Conservation (phyloP, 1,140 invertebrate species). For the Trachymyrmex septentrionalis region DNA sequence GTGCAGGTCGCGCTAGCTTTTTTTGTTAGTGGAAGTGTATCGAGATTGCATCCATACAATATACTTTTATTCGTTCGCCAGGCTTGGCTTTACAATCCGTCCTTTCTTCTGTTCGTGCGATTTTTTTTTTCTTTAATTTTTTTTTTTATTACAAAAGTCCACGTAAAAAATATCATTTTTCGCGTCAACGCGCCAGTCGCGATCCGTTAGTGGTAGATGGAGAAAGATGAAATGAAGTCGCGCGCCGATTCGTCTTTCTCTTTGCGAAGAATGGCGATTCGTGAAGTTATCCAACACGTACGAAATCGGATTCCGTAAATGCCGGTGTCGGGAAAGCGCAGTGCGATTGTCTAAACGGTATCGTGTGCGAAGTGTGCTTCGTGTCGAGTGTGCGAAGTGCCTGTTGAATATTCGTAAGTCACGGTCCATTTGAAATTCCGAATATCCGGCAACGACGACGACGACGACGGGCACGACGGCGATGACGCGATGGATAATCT, state of each 20-base stretch:
- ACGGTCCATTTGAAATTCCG: conserved; percentile 69
- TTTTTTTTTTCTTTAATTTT: background rate
- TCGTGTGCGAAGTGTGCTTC: conserved; percentile 25
- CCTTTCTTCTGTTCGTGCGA: background rate
- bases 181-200: background rate
- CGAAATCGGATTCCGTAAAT: conserved; percentile 47
- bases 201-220: background rate
- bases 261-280: conserved; percentile 16
- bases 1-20: conserved; percentile 39
- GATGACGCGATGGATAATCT: conserved; percentile 44
- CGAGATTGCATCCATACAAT: conserved; percentile 47
- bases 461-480: conserved; percentile 8
- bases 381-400: conserved; percentile 35
- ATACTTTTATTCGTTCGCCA: background rate
- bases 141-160: conserved; percentile 30
- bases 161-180: conserved; percentile 47
- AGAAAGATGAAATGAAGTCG: background rate
- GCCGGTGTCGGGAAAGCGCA: conserved; percentile 19
- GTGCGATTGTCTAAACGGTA: conserved; percentile 25
- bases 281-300: conserved; percentile 15
- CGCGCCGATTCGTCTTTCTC: conserved; percentile 1
- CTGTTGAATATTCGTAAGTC: conserved; percentile 67
- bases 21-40: conserved; percentile 48
- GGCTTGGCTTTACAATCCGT: conserved; percentile 35
- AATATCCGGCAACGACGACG: conserved; percentile 60